Evolutionary conservation across 2,113 vertebrate genomes (phyloP), one percentile per base, ranked within the genome.

Genomic region (Cepphus grylle): DNA sequence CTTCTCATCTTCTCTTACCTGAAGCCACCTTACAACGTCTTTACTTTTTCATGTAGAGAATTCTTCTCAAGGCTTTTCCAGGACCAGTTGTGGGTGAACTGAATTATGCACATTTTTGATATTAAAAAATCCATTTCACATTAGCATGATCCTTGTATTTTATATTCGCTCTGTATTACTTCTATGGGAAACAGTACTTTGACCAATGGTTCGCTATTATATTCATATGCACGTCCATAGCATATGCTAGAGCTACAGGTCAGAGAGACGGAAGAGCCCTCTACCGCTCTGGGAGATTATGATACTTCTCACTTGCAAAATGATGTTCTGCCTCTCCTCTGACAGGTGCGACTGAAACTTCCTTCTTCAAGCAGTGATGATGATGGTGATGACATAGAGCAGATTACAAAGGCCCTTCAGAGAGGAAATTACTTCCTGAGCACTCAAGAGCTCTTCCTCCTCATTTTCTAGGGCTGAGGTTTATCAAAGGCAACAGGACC

Each of bases 361-460:
- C 10, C 81, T 96, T 83, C 63, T 90, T 88, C 76, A 81, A 73
- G 86, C 52, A 45, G 45, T 85, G 77, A 38, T 59, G 67, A 45
- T 63, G 69, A 47, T 43, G 72, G 43, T 1, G 0, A 69, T 49
- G 78, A 62, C 53, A 86, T 0, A 53, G 77, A 93, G 59, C 36
- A 88, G 87, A n/a, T 56, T 80, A 83, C 62, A 82, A 85, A 86
- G 72, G 81, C 42, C 27, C 53, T 91, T 72, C 61, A 81, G 66
- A 71, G 85, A 92, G 50, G 29, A 83, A 90, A 82, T 88, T 62
- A 71, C 59, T 84, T 96, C 86, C 76, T 78, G 67, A 92, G 65
- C 61, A 43, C 55, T 81, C 42, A 70, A 77, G 59, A 95, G 59
- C 23, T 71, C 59, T 90, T 96, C 88, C 86, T 93, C 76, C 63